Percentiles rank a stretch among this genome's conserved stretches.
Conservation (phyloP, 2,113 vertebrate species). For the Periophthalmodon schlosseri region DNA sequence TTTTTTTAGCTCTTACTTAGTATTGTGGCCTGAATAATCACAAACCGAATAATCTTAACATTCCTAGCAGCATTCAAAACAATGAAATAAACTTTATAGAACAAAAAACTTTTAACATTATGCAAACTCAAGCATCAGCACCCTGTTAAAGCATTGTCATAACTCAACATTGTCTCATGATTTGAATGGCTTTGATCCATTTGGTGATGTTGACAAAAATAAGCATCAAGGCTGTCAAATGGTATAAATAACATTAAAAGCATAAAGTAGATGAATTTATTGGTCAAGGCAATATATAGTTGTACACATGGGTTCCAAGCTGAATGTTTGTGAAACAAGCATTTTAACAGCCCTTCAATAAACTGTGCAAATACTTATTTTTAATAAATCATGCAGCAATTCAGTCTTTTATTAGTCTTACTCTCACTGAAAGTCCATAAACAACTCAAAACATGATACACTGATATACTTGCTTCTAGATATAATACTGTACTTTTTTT, state of each 20-base stretch:
- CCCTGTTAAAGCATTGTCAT: too few species aligned
- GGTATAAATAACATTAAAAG: neutral
- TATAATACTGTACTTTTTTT: conserved; percentile 31
- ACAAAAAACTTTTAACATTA: neutral
- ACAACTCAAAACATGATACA: neutral
- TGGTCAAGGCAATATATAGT: too few species aligned
- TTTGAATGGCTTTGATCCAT: neutral
- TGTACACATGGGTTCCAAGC: too few species aligned
- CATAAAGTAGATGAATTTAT: too few species aligned
- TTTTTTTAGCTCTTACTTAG: too few species aligned
- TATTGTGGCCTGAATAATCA: too few species aligned
- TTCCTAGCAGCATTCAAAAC: too few species aligned
- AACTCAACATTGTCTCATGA: too few species aligned
- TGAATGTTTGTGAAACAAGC: too few species aligned
- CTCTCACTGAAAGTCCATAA: neutral
- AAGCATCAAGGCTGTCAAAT: neutral
- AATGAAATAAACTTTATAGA: neutral
- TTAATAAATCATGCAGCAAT: neutral
- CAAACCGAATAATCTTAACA: too few species aligned
- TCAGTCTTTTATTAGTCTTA: neutral
- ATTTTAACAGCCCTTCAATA: neutral
- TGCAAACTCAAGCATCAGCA: neutral
- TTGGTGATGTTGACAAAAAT: neutral
- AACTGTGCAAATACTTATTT: neutral
- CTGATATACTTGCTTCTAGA: neutral